These are phyloP conservation scores for Pararge aegeria DNA, from an alignment of 1,140 invertebrate species.

Conservation along the genomic window DNA sequence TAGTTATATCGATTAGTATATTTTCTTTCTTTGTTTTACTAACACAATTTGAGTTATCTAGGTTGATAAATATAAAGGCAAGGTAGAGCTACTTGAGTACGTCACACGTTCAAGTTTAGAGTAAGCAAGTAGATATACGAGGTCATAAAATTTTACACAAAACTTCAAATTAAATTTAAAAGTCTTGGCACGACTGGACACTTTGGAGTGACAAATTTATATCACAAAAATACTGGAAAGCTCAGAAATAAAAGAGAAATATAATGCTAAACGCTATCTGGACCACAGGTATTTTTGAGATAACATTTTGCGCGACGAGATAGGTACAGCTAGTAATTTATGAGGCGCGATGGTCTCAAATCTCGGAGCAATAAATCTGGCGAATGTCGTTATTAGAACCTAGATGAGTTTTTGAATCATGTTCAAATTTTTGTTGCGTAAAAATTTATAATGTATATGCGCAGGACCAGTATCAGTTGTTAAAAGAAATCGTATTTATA, in stretches of 20 bases:
- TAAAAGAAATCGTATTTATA: too few species aligned
- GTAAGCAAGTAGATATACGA: not conserved
- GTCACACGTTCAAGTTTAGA: not conserved
- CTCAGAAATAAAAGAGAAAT: not conserved
- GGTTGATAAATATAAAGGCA: too few species aligned
- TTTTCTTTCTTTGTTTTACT: too few species aligned
- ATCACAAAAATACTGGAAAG: slow-evolving; percentile 1
- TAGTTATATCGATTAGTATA: too few species aligned
- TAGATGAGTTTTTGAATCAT: not conserved
- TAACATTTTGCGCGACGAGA: slow-evolving; percentile 2
- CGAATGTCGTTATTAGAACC: not conserved
- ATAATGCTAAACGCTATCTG: not conserved
- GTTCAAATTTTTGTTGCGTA: not conserved
- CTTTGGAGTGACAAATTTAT: slow-evolving; percentile 5
- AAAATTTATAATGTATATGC: too few species aligned
- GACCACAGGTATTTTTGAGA: not conserved
- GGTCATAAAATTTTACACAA: not conserved
- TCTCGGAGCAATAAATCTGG: slow-evolving; percentile 4
- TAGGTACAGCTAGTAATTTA: slow-evolving; percentile 1
- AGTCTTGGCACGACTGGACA: slow-evolving; percentile 7
- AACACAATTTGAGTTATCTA: too few species aligned
- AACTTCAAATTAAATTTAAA: slow-evolving; percentile 6
- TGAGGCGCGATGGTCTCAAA: not conserved
- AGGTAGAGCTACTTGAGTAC: too few species aligned
- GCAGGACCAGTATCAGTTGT: too few species aligned